Evolutionary conservation across 2,888 invertebrate genomes (phyloP), one percentile per base, ranked within the genome.

Genomic region (Epistrophella euchroma): DNA sequence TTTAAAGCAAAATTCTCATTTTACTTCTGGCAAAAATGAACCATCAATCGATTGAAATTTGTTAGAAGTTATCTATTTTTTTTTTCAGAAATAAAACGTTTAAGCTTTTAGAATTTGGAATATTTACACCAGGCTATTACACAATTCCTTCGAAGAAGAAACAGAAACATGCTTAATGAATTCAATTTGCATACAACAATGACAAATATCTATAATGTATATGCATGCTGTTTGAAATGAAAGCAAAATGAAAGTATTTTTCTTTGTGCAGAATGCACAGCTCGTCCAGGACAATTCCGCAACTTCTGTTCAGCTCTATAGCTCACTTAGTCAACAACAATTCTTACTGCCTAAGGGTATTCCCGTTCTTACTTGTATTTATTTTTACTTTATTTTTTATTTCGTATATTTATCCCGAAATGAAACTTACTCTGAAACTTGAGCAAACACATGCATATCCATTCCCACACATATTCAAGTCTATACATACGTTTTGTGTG

Each of bases 281-380:
- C 47, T 71, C 60, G 60, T 50, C 73, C 66, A 79, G 66, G 66
- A 66, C 47, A 66, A 32, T 66, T 66, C 66, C 45, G 66, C 73
- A 74, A 70, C 74, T 72, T 70, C 76, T 56, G 73, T 52, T 77
- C 81, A 72, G 9, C 25, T 52, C 10, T 0, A 15, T 0, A 15
- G 15, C 45, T 47, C 66, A n/a, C n/a, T n/a, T n/a, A 66, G 68
- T 73, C 80, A 81, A 86, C 85, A 86, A 86, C 85, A 86, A 86
- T 86, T 58, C 76, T 70, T 70, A 19, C 76, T 70, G 81, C 85
- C 77, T 70, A 37, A 28, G 73, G 85, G 85, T 77, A 81, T 81
- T 81, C 76, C 81, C 47, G 45, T 56, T 55, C 73, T 72, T 72
- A 35, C 45, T 85, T 66, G 72, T 72, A 52, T 76, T 79, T 80